Conservation (phyloP, 35 echinoderm and acorn worm genomes). For the Chiridota heheva region DNA sequence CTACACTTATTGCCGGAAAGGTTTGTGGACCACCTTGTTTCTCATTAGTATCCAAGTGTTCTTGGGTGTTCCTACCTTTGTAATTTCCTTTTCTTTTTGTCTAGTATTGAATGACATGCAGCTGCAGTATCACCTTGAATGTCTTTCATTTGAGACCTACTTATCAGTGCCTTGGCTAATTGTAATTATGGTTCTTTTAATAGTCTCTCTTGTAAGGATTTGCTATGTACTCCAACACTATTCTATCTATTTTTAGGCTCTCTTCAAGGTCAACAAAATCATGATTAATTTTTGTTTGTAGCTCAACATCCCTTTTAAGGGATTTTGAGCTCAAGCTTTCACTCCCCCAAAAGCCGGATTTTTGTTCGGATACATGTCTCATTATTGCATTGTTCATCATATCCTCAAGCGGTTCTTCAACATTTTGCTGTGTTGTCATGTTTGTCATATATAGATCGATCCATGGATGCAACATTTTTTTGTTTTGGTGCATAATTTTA, state of each 20-base stretch:
- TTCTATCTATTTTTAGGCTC: conserved; percentile 20
- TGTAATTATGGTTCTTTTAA: conserved; percentile 14
- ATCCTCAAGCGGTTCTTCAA: too few species aligned
- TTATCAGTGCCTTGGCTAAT: not conserved
- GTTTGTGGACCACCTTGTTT: not conserved
- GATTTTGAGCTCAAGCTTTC: too few species aligned
- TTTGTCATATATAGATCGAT: too few species aligned
- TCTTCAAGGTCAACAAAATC: too few species aligned
- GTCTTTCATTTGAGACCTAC: not conserved
- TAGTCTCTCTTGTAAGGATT: not conserved
- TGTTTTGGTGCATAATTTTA: too few species aligned
- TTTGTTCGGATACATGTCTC: too few species aligned
- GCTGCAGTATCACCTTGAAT: not conserved
- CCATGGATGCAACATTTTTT: too few species aligned
- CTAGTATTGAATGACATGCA: not conserved
- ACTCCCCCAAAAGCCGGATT: too few species aligned
- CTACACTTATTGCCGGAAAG: conserved; percentile 16
- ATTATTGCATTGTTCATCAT: too few species aligned
- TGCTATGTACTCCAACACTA: conserved; percentile 4
- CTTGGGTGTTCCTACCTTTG: not conserved
- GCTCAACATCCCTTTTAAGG: too few species aligned
- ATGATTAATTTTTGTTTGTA: too few species aligned
- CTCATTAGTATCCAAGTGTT: not conserved
- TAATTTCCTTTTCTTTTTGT: not conserved
- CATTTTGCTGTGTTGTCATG: too few species aligned